Base-by-base conservation (phyloP, 2,797 vertebrate genomes). In the Sylvia borin region DNA sequence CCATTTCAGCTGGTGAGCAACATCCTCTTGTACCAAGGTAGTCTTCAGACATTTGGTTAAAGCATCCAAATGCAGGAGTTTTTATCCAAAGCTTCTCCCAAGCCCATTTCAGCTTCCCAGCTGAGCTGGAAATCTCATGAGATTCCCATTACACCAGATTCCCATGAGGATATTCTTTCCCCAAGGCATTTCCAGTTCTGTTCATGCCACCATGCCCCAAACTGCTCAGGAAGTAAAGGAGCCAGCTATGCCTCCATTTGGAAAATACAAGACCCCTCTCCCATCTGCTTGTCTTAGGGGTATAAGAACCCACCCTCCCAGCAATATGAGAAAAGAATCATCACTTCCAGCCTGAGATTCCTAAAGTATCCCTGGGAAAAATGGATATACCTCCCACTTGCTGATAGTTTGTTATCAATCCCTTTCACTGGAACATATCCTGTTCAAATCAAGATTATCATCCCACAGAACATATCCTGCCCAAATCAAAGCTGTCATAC, bases 161-260 rank as follows among this genome's bases (percentile, higher is more conserved):
- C 90, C 77, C 77, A 40, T 17, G 64, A 42, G 70, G 9, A 47
- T 32, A 11, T n/a, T 78, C 68, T 91, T 43, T 40, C 14, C 11
- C 3, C 19, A 64, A 36, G 68, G 38, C 61, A 29, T 58, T 83
- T 77, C 75, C 50, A 50, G 54, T 17, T 71, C 48, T 82, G 58
- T 29, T 89, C 8, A 0, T 71, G 86, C 50, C 0, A 0, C 50
- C 11, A 5, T 0, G 0, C 45, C 75, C 73, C 73, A n/a, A 53
- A 40, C 29, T 31, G 34, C 66, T 77, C 57, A 13, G 31, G 38
- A 83, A 61, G 48, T 6, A 60, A 47, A 85, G 76, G 24, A 85
- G 25, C 24, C 32, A 4, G 3, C 13, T 48, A 45, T 32, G 10
- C 51, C 50, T 58, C 45, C 5, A 0, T 21, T 77, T 0, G 18